phyloP scores from a whole-genome alignment of 2,113 vertebrate species.

The Microcebus lehilahytsara region DNA sequence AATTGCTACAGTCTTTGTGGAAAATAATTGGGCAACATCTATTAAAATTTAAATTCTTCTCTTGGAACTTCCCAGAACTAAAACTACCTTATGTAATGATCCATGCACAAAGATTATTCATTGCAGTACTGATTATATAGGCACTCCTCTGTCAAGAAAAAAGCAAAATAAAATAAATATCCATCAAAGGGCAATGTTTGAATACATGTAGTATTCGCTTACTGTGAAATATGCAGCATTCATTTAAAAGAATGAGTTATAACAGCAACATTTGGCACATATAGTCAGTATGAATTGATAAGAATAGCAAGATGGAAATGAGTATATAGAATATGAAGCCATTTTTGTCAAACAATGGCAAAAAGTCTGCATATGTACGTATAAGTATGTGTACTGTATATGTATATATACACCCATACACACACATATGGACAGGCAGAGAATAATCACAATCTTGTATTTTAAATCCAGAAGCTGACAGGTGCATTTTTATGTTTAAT shows the following conservation, averaged over 20 bases:
- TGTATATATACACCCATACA: not conserved
- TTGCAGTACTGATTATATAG: not conserved
- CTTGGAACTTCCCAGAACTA: not conserved
- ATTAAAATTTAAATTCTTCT: not conserved
- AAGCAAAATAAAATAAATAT: not conserved
- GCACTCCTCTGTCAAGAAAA: not conserved
- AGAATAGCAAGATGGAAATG: not conserved
- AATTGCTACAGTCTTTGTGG: not conserved
- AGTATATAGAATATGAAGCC: not conserved
- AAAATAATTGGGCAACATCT: not conserved
- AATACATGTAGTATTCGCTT: not conserved
- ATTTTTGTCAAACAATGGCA: constrained; percentile 3
- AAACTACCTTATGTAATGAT: not conserved
- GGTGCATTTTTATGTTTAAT: not conserved
- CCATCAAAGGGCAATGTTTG: not conserved
- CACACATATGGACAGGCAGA: not conserved
- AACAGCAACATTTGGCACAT: not conserved
- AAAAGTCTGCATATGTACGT: not conserved
- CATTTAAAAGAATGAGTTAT: not conserved
- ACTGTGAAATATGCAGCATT: not conserved
- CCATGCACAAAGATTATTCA: not conserved
- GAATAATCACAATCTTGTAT: not conserved
- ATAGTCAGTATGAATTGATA: not conserved
- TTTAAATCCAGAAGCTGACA: not conserved
- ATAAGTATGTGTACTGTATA: not conserved